Conservation (phyloP, 30 jellyfish, hydroid and myxozoan genomes). For the Hydra vulgaris region DNA sequence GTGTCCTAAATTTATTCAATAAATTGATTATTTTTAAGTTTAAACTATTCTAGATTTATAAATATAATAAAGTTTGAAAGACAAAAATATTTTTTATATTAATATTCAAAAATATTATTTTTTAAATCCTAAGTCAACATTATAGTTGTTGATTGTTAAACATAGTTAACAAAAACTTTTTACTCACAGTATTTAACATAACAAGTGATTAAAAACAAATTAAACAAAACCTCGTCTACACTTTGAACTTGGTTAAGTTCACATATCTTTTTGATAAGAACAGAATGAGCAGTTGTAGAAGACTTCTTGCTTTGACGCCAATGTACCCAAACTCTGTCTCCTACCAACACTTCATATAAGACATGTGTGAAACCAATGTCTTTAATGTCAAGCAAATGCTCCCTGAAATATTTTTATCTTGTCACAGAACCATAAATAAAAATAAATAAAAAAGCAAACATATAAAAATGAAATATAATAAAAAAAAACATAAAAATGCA, state of each 20-base stretch:
- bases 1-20: slow-evolving; percentile 22
- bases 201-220: background rate
- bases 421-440: background rate
- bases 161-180: no score
- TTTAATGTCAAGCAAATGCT: slow-evolving; percentile 24
- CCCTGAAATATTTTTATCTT: slow-evolving; percentile 8
- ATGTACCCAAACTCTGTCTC: slow-evolving; percentile 42
- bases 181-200: no score
- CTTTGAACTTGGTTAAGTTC: slow-evolving; percentile 15
- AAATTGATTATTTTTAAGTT: no score
- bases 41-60: no score
- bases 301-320: slow-evolving; percentile 36
- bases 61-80: no score
- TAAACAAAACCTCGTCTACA: background rate
- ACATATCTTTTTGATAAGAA: slow-evolving; percentile 28
- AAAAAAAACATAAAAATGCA: background rate
- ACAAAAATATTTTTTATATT: no score
- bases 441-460: background rate
- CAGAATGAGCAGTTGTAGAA: slow-evolving; percentile 32
- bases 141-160: background rate
- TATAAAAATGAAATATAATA: background rate
- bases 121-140: no score
- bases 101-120: no score
- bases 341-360: slow-evolving; percentile 16
- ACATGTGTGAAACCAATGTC: slow-evolving; percentile 45